These are phyloP conservation scores for Pyrochroa serraticornis DNA, from an alignment of 2,888 invertebrate genomes.

Conservation along the genomic window DNA sequence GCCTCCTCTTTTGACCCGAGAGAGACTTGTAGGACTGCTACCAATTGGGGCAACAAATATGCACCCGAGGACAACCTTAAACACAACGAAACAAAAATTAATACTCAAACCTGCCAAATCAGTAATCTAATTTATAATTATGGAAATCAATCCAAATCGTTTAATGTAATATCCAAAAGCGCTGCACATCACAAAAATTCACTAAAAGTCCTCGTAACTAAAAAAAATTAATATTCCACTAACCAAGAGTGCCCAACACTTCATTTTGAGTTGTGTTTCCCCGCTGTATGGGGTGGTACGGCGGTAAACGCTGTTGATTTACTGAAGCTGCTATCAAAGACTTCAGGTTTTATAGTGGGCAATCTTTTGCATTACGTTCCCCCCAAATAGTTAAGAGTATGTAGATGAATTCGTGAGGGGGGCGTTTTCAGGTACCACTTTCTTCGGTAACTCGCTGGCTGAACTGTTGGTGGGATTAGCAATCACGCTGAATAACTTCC, in stretches of 20 bases:
- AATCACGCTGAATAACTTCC: slow-evolving; percentile 24
- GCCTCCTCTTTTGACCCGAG: slow-evolving; percentile 63
- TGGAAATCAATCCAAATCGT: slow-evolving; percentile 22
- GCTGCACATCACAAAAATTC: slow-evolving; percentile 25
- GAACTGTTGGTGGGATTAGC: slow-evolving; percentile 19
- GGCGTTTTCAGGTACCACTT: slow-evolving; percentile 28
- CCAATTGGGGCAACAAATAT: slow-evolving; percentile 60
- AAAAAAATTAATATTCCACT: slow-evolving; percentile 52
- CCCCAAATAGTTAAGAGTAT: slow-evolving; percentile 38
- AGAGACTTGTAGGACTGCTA: slow-evolving; percentile 55
- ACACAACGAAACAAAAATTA: slow-evolving; percentile 38
- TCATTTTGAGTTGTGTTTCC: slow-evolving; percentile 49
- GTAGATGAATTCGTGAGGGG: slow-evolving; percentile 23
- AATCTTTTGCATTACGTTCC: slow-evolving; percentile 50
- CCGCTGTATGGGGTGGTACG: slow-evolving; percentile 38
- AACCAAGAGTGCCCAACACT: slow-evolving; percentile 58
- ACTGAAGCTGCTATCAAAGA: slow-evolving; percentile 47
- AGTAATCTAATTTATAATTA: slow-evolving; percentile 10
- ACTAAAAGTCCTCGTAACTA: slow-evolving; percentile 10
- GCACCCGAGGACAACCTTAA: slow-evolving; percentile 67
- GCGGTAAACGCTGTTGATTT: slow-evolving; percentile 53
- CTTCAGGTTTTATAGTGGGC: slow-evolving; percentile 51
- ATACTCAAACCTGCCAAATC: not conserved
- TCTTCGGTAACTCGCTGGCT: slow-evolving; percentile 16
- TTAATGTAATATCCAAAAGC: slow-evolving; percentile 19